Evolutionary conservation across 2,113 vertebrate species (phyloP).

Genomic region (Rhabdornis inornatus): DNA sequence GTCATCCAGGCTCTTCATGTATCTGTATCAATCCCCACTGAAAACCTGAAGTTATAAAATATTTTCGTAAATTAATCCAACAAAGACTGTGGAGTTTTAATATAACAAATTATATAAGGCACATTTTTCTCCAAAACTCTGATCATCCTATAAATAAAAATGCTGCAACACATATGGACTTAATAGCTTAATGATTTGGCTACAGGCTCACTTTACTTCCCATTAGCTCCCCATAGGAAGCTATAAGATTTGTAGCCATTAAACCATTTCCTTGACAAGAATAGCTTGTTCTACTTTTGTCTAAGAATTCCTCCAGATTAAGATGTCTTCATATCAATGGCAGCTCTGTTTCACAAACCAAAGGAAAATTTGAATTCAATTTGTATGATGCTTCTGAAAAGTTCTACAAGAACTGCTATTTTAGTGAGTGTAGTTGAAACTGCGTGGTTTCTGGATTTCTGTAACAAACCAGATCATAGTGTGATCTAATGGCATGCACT

Average conservation of each 20-base stretch:
- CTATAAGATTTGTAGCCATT: background rate
- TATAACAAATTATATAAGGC: background rate
- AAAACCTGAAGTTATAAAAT: background rate
- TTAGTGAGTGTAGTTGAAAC: background rate
- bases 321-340: background rate
- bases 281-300: background rate
- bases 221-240: background rate
- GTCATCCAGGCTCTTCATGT: background rate
- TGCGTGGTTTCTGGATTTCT: background rate
- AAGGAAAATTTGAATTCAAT: background rate
- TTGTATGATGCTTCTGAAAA: background rate
- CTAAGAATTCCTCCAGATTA: background rate
- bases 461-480: background rate
- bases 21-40: background rate
- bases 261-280: background rate
- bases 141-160: background rate
- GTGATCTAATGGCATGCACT: accelerated
- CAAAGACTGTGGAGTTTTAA: background rate
- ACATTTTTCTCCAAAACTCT: background rate
- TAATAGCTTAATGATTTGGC: background rate
- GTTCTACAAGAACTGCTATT: background rate
- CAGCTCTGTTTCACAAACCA: background rate
- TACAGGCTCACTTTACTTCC: background rate
- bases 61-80: background rate
- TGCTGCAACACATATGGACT: background rate